Evolutionary conservation across 1,140 invertebrate species (phyloP), one percentile per base, ranked within the genome.

Genomic region (Harlomillsia oculata): DNA sequence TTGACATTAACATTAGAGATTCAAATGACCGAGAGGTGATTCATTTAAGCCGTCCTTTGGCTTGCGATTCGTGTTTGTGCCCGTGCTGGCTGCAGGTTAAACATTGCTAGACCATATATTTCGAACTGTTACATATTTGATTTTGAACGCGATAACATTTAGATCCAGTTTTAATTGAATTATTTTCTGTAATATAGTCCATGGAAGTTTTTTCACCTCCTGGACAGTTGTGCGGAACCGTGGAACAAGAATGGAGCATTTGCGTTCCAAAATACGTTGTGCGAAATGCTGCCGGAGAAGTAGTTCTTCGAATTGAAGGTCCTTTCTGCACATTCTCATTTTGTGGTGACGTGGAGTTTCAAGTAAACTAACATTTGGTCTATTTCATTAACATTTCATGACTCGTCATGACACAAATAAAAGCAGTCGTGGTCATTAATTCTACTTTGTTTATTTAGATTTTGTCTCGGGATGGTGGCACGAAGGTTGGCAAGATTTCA

Each of bases 1-100:
- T 94, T 70, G 83, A 87, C 57, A 89, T 95, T 78, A 83, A 83
- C 68, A 82, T 95, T 49, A 76, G 84, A 39, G 90, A 95, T 70
- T 82, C 81, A 66, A 80, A 74, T 63, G 77, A 78, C 48, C 84
- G 82, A 62, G 85, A 94, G 76, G 79, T 93, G 8, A 86, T 90
- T 60, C 84, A 86, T 67, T 70, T 79, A 20, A 74, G 81, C 61
- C 77, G 87, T 28, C 85, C 86, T 1, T 72, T 89, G 14, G 80
- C 84, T 14, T 91, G 87, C 70, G 78, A 80, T 56, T 78, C 79
- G 3, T 91, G 87, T 67, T 84, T 78, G 66, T 91, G 82, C 66
- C 86, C 86, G 5, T 90, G 87, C 71, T 92, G 86, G 72, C 73
- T 90, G 62, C 87, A 92, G 75, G 78, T 53, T 14, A 8, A 14